Conservation (phyloP, 2,888 invertebrate genomes). For the Dinocampus coccinellae region DNA sequence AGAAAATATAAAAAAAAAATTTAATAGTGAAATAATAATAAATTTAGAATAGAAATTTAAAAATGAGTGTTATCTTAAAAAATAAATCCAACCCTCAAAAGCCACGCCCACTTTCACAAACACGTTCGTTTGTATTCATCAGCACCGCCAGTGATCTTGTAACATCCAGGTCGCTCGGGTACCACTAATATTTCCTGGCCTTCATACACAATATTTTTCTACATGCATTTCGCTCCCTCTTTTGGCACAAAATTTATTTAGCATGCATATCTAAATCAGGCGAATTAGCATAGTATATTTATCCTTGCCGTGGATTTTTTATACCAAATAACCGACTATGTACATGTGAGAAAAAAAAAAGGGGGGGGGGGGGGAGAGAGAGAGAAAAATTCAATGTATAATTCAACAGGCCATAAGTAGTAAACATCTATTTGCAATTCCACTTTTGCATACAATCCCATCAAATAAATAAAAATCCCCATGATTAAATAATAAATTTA, state of each 20-base stretch:
- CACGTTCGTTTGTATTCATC: background rate
- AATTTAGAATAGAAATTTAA: background rate
- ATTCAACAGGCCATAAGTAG: constrained; percentile 5
- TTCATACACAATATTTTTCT: background rate
- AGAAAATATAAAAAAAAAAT: background rate
- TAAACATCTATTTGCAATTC: background rate
- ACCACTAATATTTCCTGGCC: background rate
- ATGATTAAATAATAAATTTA: background rate
- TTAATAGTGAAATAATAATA: background rate
- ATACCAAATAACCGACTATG: constrained; percentile 5
- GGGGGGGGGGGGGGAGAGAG: background rate
- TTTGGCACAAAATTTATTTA: constrained; percentile 33
- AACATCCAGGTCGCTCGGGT: background rate
- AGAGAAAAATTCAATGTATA: constrained; percentile 12
- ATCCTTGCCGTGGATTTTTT: constrained; percentile 32
- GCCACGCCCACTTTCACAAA: constrained; percentile 8
- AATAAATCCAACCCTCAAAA: background rate
- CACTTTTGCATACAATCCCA: background rate
- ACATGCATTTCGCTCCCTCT: background rate
- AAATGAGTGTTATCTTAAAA: background rate
- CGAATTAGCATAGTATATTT: constrained; percentile 37
- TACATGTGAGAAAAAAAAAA: background rate
- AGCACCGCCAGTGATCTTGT: background rate
- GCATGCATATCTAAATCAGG: constrained; percentile 29
- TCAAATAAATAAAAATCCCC: constrained; percentile 15